Evolutionary conservation across 2,113 vertebrate species (phyloP).

Genomic region (Daboia siamensis): DNA sequence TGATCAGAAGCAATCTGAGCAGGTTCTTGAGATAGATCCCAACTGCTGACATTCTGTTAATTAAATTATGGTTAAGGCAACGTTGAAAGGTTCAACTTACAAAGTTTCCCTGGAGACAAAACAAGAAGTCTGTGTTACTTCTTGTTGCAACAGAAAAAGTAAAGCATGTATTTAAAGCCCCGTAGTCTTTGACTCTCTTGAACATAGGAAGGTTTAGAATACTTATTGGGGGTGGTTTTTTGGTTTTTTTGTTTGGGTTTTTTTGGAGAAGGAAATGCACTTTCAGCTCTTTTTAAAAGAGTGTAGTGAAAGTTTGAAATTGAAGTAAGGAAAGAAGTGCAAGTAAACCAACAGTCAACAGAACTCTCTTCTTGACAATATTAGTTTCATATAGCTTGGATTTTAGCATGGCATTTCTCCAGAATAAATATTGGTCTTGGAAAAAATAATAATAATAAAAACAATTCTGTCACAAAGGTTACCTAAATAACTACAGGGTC

Average conservation of each 20-base stretch:
- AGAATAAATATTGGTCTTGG: slow-evolving; percentile 65
- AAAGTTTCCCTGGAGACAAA: neutral
- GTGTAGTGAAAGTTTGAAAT: slow-evolving; percentile 41
- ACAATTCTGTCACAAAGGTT: slow-evolving; percentile 46
- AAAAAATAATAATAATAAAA: slow-evolving; percentile 31
- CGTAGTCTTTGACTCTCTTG: neutral
- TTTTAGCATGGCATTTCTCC: slow-evolving; percentile 55
- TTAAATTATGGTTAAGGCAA: slow-evolving; percentile 6
- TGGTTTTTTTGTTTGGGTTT: no score
- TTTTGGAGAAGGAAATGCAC: slow-evolving; percentile 19
- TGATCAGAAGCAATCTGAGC: neutral
- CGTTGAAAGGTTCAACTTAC: neutral
- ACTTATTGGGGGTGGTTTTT: neutral
- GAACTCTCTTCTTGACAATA: slow-evolving; percentile 54
- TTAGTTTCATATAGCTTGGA: slow-evolving; percentile 33
- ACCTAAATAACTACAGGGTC: slow-evolving; percentile 51
- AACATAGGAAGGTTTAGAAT: neutral
- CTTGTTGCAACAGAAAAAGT: neutral
- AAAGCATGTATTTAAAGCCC: neutral
- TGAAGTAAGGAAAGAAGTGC: slow-evolving; percentile 23
- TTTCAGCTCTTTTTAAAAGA: slow-evolving; percentile 34
- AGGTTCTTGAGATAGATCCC: neutral
- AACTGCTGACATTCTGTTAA: neutral
- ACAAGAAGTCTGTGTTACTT: neutral
- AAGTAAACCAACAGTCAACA: slow-evolving; percentile 37